Evolutionary conservation across 1,140 invertebrate species (phyloP).

Genomic region (Brachionus sp.): DNA sequence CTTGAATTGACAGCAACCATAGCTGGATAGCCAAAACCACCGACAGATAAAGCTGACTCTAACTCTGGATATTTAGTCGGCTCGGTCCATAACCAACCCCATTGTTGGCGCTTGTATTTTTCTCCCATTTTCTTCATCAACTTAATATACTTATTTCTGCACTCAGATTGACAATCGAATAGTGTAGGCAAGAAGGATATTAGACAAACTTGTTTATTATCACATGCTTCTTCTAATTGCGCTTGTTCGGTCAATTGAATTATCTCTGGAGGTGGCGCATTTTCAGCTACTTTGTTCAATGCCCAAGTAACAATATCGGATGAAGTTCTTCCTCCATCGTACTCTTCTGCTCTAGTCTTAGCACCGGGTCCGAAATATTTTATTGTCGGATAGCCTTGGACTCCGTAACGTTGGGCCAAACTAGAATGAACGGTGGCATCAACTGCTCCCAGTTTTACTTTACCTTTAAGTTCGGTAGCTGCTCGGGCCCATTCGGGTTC

Average conservation of each 20-base stretch:
- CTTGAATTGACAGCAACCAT: constrained; percentile 92
- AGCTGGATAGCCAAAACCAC: constrained; percentile 73
- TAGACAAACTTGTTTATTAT: constrained; percentile 82
- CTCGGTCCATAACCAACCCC: constrained; percentile 96
- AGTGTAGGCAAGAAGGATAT: constrained; percentile 92
- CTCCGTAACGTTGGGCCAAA: constrained; percentile 67
- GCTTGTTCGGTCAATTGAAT: constrained; percentile 64
- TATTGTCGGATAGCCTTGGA: constrained; percentile 93
- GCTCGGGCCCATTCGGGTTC: constrained; percentile 90
- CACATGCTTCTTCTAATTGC: constrained; percentile 71
- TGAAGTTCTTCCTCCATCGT: constrained; percentile 80
- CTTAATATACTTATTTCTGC: constrained; percentile 81
- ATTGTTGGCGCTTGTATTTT: constrained; percentile 89
- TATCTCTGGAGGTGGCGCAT: constrained; percentile 83
- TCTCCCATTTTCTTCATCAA: constrained; percentile 74
- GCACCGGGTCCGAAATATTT: constrained; percentile 81
- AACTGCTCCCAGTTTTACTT: constrained; percentile 88
- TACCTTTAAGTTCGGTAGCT: constrained; percentile 85
- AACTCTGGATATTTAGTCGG: constrained; percentile 76
- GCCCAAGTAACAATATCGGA: constrained; percentile 86
- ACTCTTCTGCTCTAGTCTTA: constrained; percentile 72
- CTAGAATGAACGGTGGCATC: constrained; percentile 86
- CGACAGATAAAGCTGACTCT: constrained; percentile 85
- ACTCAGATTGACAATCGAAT: constrained; percentile 89
- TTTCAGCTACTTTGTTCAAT: constrained; percentile 76